Conservation (phyloP, 1,140 invertebrate species). For the Papilio polyxenes region DNA sequence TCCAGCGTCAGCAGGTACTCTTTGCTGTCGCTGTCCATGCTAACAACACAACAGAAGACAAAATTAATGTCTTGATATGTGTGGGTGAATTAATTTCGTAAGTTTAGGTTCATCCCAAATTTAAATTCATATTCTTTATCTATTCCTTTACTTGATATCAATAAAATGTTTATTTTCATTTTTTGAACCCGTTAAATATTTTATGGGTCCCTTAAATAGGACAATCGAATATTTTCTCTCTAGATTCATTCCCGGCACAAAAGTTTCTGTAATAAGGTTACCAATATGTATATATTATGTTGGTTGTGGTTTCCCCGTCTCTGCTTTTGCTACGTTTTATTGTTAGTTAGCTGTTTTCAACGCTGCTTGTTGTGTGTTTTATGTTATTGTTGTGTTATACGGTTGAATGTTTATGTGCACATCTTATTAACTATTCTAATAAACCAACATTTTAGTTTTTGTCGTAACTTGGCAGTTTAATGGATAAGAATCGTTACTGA, state of each 20-base stretch:
- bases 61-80: not conserved
- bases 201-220: not conserved
- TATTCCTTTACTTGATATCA: not conserved
- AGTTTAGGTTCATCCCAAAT: not conserved
- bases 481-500: no score
- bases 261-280: slow-evolving; percentile 3
- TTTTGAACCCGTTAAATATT: not conserved
- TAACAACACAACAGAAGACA: slow-evolving; percentile 36
- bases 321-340: not conserved
- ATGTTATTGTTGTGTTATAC: not conserved
- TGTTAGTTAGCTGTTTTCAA: not conserved
- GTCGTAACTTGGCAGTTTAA: no score
- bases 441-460: not conserved
- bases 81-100: not conserved
- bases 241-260: not conserved
- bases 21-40: slow-evolving; percentile 41
- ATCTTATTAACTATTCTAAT: not conserved
- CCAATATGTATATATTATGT: not conserved
- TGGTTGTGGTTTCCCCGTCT: not conserved
- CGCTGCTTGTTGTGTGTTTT: not conserved
- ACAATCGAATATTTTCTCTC: not conserved
- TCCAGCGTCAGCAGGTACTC: slow-evolving; percentile 43
- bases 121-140: not conserved
- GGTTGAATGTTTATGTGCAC: not conserved
- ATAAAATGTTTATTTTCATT: not conserved